Evolutionary conservation across 2,113 vertebrate species (phyloP).

Genomic region (Scortum barcoo): DNA sequence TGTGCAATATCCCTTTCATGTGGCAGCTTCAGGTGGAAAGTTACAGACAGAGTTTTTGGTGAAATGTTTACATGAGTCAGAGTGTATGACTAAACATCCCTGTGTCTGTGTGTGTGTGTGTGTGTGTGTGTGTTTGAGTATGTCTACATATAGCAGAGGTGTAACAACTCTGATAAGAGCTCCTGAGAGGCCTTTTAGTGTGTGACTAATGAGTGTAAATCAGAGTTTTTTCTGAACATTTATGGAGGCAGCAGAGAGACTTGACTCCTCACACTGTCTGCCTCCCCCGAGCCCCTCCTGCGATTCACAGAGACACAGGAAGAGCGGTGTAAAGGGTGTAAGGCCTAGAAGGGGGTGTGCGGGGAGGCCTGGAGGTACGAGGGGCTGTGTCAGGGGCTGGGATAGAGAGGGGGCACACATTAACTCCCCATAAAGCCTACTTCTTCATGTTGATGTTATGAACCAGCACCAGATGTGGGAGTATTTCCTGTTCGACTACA

Average conservation of each 20-base stretch:
- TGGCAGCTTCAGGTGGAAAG: slow-evolving; percentile 16
- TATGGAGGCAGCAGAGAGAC: slow-evolving; percentile 50
- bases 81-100: neutral
- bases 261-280: slow-evolving; percentile 16
- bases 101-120: neutral
- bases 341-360: slow-evolving; percentile 18
- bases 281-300: neutral
- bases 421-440: slow-evolving; percentile 79
- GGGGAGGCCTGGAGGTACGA: slow-evolving; percentile 57
- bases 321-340: slow-evolving; percentile 29
- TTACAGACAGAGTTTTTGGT: slow-evolving; percentile 3
- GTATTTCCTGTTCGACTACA: slow-evolving; percentile 82
- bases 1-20: slow-evolving; percentile 7
- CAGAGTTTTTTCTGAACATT: slow-evolving; percentile 63
- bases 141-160: slow-evolving; percentile 25
- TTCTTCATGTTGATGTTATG: slow-evolving; percentile 82
- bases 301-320: slow-evolving; percentile 60
- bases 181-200: slow-evolving; percentile 8
- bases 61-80: slow-evolving; percentile 27
- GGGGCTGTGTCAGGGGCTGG: slow-evolving; percentile 45
- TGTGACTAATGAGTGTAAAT: slow-evolving; percentile 65
- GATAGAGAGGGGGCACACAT: slow-evolving; percentile 69
- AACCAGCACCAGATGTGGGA: slow-evolving; percentile 86
- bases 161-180: slow-evolving; percentile 44
- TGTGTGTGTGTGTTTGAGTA: neutral